Percentiles rank a stretch among this genome's conserved stretches.
Evolutionary conservation across 2,888 invertebrate genomes (phyloP).

Genomic region (Oscheius onirici): DNA sequence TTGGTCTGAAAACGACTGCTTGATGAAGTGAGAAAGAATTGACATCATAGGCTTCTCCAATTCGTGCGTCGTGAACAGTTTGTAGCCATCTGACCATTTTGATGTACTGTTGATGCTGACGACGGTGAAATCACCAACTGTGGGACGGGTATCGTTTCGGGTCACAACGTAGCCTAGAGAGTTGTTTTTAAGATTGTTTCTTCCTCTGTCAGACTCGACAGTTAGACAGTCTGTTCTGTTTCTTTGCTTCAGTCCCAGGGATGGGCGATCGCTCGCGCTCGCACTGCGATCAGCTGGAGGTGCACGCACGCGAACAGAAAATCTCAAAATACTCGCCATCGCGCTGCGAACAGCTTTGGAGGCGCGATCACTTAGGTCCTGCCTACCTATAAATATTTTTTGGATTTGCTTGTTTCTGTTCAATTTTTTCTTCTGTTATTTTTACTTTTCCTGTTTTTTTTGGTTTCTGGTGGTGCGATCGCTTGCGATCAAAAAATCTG

Average conservation of each 20-base stretch:
- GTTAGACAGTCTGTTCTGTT: too few species aligned
- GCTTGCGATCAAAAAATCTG: too few species aligned
- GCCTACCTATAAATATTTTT: too few species aligned
- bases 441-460: neutral
- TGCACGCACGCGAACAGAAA: too few species aligned
- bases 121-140: conserved; percentile 19
- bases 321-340: too few species aligned
- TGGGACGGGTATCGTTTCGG: conserved; percentile 20
- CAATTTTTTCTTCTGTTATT: neutral
- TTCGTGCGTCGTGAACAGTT: neutral
- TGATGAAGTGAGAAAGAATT: neutral
- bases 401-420: too few species aligned
- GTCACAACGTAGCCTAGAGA: neutral
- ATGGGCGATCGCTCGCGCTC: too few species aligned
- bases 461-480: too few species aligned
- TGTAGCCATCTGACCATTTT: conserved; percentile 14
- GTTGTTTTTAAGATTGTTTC: neutral
- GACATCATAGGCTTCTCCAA: neutral
- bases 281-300: too few species aligned
- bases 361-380: too few species aligned
- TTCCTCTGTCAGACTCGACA: too few species aligned
- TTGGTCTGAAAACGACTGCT: neutral
- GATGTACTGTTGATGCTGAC: conserved; percentile 15
- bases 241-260: neutral
- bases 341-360: too few species aligned